A percentile compares a stretch with the other conserved stretches of the same genome.
Conservation (phyloP, 1,140 invertebrate genomes). For the Papilio machaon region DNA sequence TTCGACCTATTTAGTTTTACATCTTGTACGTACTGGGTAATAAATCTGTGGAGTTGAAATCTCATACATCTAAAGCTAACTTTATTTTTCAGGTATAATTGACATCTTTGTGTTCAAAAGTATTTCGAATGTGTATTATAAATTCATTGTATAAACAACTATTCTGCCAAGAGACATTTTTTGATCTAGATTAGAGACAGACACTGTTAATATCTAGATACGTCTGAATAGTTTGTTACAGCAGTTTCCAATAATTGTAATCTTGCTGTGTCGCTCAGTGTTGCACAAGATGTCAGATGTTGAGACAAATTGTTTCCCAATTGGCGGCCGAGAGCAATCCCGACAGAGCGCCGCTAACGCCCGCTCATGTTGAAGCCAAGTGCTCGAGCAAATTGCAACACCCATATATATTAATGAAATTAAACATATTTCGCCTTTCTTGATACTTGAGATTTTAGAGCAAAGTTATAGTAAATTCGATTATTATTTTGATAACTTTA, state of each 20-base stretch:
- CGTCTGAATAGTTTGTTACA: neutral
- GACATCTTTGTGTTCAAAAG: too few species aligned
- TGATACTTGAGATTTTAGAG: neutral
- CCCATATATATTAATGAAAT: neutral
- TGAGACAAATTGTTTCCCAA: constrained; percentile 13
- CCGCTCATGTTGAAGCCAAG: neutral
- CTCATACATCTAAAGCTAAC: too few species aligned
- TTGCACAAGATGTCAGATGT: constrained; percentile 5
- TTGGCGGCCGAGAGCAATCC: neutral
- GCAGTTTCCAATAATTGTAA: constrained; percentile 19
- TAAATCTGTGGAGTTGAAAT: too few species aligned
- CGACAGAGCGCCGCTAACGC: neutral
- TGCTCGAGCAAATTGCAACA: neutral
- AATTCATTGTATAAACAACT: too few species aligned
- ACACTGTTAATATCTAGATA: neutral
- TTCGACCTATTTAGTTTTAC: neutral
- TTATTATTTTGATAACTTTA: neutral
- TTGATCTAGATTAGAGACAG: too few species aligned
- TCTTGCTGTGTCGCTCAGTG: neutral
- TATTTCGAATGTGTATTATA: too few species aligned
- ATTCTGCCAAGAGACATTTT: too few species aligned
- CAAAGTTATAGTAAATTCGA: neutral
- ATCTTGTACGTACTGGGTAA: too few species aligned
- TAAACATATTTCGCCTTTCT: neutral
- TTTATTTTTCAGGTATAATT: too few species aligned